phyloP scores from a whole-genome alignment of 1,140 invertebrate genomes.

The Saccostrea glomerata region DNA sequence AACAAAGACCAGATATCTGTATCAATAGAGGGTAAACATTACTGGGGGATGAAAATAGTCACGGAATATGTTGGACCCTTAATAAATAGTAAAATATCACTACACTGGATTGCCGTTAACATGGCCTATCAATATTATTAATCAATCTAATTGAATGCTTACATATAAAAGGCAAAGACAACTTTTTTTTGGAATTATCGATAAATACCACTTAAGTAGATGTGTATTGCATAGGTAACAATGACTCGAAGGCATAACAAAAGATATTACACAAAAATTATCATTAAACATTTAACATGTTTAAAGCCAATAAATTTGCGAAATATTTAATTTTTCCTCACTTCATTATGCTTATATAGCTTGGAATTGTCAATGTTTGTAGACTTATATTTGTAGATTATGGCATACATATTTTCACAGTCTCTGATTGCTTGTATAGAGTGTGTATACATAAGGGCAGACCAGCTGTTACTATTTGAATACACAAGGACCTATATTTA shows the following conservation, averaged over 20 bases:
- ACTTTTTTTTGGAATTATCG: background rate
- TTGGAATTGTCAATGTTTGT: too few relatives aligned
- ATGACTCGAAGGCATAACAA: background rate
- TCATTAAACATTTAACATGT: too few relatives aligned
- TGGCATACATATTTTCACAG: background rate
- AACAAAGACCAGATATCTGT: background rate
- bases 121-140: background rate
- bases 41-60: background rate
- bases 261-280: too few relatives aligned
- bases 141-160: too few relatives aligned
- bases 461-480: conserved; percentile 26
- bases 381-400: background rate
- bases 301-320: too few relatives aligned
- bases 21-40: conserved; percentile 19
- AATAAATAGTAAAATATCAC: background rate
- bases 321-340: too few relatives aligned
- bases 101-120: background rate
- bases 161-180: too few relatives aligned
- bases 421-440: background rate
- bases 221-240: background rate
- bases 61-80: background rate
- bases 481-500: conserved; percentile 15
- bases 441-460: background rate
- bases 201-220: background rate
- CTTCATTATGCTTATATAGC: too few relatives aligned